Evolutionary conservation across 2,888 invertebrate genomes (phyloP), one percentile per base, ranked within the genome.

Genomic region (Catocala sponsa): DNA sequence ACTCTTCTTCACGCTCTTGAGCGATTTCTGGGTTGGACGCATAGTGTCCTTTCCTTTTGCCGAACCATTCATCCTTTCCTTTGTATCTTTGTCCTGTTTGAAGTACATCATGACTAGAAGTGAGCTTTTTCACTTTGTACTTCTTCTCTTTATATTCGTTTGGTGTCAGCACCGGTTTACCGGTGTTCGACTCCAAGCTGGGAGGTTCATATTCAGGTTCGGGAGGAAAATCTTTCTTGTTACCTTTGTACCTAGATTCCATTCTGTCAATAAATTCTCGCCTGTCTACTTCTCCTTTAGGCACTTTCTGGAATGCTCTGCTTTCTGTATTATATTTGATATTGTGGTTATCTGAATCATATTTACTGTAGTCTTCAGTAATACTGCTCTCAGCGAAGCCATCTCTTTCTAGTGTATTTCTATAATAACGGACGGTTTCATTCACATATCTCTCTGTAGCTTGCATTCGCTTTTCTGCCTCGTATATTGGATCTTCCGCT

Each of bases 191-290:
- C 79, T 97, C 96, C 55, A 96, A 92, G 78, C 96, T 96, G 72
- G 96, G 96, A 41, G 96, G 96, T 81, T 96, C 96, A 69, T 95
- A 95, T 74, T 95, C 95, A 12, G 95, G 88, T 79, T 95, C 87
- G 32, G 94, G 90, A 74, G 95, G 91, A 77, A 94, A 94, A 63
- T 88, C 72, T 83, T 89, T 87, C 75, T 88, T 80, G 74, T 86
- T 79, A 42, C 84, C 83, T 71, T 83, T 87, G 63, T 87, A 90
- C 68, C 90, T 86, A 38, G 90, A 82, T 35, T 86, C 84, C 55
- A 90, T 73, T 55, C 82, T 87, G 47, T 92, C 90, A 57, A 91
- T 86, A 60, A 90, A 94, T 50, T 89, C 91, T 57, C 90, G 89
- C 56, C 92, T 81, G 54, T 92, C 91, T 48, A 90, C 57, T 72